Evolutionary conservation across 2,113 vertebrate genomes (phyloP).

Genomic region (Indri indri): DNA sequence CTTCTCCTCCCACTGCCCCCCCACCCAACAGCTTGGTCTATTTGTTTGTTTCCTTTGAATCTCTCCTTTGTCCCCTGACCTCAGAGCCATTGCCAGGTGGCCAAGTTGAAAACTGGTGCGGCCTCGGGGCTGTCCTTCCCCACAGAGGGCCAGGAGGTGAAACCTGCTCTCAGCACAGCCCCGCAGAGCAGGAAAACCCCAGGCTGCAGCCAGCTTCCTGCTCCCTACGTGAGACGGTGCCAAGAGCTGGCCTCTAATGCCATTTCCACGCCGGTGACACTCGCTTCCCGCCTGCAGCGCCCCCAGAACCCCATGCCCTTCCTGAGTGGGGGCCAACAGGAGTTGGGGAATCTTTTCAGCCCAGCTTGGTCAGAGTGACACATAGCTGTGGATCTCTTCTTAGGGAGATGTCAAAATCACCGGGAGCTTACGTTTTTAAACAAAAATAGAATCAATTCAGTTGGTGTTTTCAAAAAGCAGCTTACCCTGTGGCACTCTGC

Average conservation of each 20-base stretch:
- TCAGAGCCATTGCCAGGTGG: constrained; percentile 7
- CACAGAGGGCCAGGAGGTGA: fast-evolving
- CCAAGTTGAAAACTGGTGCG: background rate
- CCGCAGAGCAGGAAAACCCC: background rate
- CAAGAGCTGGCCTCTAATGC: background rate
- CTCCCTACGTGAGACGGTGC: background rate
- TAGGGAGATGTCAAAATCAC: background rate
- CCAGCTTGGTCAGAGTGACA: background rate
- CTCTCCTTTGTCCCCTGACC: constrained; percentile 22
- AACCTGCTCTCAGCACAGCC: background rate
- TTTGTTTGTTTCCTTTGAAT: background rate
- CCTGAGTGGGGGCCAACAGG: background rate
- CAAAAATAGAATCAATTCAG: background rate
- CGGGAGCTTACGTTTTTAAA: background rate
- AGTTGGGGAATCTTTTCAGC: background rate
- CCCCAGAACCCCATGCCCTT: background rate
- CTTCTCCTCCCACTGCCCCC: background rate
- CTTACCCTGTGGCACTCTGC: background rate
- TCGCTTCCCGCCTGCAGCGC: fast-evolving
- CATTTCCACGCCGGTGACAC: fast-evolving
- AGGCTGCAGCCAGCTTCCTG: background rate
- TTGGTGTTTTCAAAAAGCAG: background rate
- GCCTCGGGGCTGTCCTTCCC: background rate
- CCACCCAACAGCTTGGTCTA: fast-evolving
- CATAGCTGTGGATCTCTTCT: fast-evolving